Base-by-base conservation (phyloP, 2,113 vertebrate species). In the Athene cunicularia region DNA sequence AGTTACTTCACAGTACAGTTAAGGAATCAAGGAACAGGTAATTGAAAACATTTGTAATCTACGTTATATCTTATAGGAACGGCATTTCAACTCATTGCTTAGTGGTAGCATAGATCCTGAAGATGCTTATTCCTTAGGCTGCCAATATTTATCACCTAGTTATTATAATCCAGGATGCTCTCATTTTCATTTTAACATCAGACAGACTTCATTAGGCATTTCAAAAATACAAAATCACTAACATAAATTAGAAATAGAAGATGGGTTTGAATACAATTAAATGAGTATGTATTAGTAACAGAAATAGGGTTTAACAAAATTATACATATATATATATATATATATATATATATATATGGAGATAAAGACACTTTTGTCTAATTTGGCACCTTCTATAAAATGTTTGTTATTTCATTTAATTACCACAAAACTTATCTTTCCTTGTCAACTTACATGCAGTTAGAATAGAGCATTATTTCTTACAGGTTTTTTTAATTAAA, bases 111-210 rank as follows among this genome's bases (percentile, higher is more conserved):
- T 8, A 33, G 55, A 35, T 52, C 8, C 53, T 59, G 49, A 90
- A 68, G 30, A 45, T 63, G n/a, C 6, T 79, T 75, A 58, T 49
- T 79, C 63, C 2, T 9, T 7, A 64, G 3, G 37, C 41, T 82
- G 82, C 43, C 32, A 63, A 56, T 55, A 70, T 90, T 90, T 91
- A 72, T 93, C 33, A 75, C 7, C 1, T 6, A 62, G 45, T 55
- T 86, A 35, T 50, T 39, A 55, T 12, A 35, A 58, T 26, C 70
- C 53, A 56, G 58, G 35, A 59, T 67, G 30, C 32, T 81, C 41
- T 94, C 32, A 58, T 91, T 86, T 91, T 93, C 52, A 94, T 55
- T 90, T 90, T 70, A 77, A 58, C 18, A 87, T 83, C 52, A 83
- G 27, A 75, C 39, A 62, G 18, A 58, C 30, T 95, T 93, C 63